These are phyloP conservation scores for Lasioglossum pauxillum DNA, from an alignment of 2,888 invertebrate species.

Conservation along the genomic window DNA sequence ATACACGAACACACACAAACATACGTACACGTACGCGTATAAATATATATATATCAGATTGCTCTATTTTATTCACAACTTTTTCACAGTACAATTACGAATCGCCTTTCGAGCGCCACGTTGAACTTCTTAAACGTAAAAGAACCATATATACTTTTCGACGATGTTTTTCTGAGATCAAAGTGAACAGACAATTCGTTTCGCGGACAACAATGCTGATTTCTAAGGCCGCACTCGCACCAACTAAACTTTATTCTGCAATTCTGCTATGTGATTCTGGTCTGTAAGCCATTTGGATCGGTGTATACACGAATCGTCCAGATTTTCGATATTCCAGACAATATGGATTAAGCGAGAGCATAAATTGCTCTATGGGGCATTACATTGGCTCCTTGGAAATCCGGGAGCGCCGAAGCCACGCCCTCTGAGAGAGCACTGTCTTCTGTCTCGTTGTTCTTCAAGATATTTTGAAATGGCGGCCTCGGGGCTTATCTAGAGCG, in stretches of 20 bases:
- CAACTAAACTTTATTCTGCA: neutral
- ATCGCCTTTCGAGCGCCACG: constrained; percentile 55
- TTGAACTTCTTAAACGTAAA: constrained; percentile 39
- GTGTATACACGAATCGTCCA: neutral
- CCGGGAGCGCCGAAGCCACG: neutral
- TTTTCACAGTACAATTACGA: constrained; percentile 54
- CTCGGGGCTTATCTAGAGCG: neutral
- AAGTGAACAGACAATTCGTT: constrained; percentile 3
- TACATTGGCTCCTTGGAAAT: neutral
- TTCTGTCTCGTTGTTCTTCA: neutral
- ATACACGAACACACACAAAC: neutral
- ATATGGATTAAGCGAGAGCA: neutral
- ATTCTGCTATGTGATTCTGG: neutral
- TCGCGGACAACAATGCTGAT: constrained; percentile 17
- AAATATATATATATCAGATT: constrained; percentile 36
- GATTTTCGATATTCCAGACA: neutral
- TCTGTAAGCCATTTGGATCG: neutral
- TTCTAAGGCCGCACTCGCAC: constrained; percentile 13
- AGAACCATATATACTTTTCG: neutral
- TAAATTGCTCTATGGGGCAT: neutral
- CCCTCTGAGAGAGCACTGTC: neutral
- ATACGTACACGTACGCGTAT: neutral
- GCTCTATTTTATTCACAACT: constrained; percentile 55
- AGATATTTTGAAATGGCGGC: neutral
- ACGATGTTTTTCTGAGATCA: constrained; percentile 1